phyloP scores from a whole-genome alignment of 2,888 invertebrate genomes.

The Spodoptera picta region DNA sequence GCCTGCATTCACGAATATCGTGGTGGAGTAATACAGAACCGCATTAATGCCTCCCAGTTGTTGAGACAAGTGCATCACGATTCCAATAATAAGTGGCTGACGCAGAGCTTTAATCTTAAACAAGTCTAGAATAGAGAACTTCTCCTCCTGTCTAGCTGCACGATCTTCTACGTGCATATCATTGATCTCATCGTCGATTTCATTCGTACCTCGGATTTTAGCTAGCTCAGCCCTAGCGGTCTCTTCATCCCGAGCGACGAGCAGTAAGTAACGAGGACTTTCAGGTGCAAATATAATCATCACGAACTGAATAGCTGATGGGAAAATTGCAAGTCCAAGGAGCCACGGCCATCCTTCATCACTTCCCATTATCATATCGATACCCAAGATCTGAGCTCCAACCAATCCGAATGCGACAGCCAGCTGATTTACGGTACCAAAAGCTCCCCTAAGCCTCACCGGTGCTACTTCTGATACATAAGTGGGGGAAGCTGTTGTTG shows the following conservation, averaged over 20 bases:
- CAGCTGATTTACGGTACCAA: slow-evolving; percentile 85
- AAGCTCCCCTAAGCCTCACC: slow-evolving; percentile 79
- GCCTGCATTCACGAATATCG: slow-evolving; percentile 90
- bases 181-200: slow-evolving; percentile 84
- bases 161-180: slow-evolving; percentile 85
- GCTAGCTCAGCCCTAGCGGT: slow-evolving; percentile 73
- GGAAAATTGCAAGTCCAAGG: slow-evolving; percentile 80
- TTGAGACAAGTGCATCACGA: slow-evolving; percentile 87
- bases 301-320: slow-evolving; percentile 77
- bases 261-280: slow-evolving; percentile 82
- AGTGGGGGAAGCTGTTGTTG: slow-evolving; percentile 85
- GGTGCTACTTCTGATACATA: slow-evolving; percentile 86
- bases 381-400: slow-evolving; percentile 82
- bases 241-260: slow-evolving; percentile 79
- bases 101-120: slow-evolving; percentile 74
- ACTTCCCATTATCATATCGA: slow-evolving; percentile 82
- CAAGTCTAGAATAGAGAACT: slow-evolving; percentile 79
- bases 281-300: slow-evolving; percentile 83
- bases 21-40: slow-evolving; percentile 92
- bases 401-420: slow-evolving; percentile 85
- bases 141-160: slow-evolving; percentile 79
- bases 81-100: slow-evolving; percentile 81
- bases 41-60: slow-evolving; percentile 86
- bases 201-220: slow-evolving; percentile 76
- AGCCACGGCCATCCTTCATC: slow-evolving; percentile 84